Percentiles rank a stretch among this genome's conserved stretches.
Conservation (phyloP, 2,888 invertebrate genomes). For the Drosophila pseudotakahashii region DNA sequence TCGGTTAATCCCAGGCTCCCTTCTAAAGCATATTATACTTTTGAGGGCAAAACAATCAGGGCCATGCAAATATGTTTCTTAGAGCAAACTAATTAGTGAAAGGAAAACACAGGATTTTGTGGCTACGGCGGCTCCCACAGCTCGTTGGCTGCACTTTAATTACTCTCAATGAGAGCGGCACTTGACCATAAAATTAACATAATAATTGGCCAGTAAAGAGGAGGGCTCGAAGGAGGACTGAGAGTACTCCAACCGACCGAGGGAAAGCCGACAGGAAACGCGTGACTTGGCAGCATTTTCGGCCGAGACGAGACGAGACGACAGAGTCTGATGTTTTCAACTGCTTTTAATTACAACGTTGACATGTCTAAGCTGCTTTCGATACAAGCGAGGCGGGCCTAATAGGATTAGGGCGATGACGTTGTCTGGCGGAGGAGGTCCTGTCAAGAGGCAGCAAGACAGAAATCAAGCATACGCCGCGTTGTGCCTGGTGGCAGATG, state of each 20-base stretch:
- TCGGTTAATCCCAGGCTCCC: constrained; percentile 14
- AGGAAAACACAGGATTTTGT: constrained; percentile 5
- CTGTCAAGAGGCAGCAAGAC: constrained; percentile 42
- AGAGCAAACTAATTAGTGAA: constrained; percentile 31
- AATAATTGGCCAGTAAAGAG: constrained; percentile 56
- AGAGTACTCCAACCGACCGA: neutral
- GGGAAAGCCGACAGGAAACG: constrained; percentile 63
- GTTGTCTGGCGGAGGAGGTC: constrained; percentile 42
- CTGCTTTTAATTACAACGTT: constrained; percentile 75
- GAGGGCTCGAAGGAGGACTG: neutral
- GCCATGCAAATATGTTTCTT: constrained; percentile 31
- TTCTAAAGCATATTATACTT: constrained; percentile 1
- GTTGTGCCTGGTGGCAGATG: constrained; percentile 4
- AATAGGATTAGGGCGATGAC: constrained; percentile 69
- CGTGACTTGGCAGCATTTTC: constrained; percentile 69
- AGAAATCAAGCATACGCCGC: constrained; percentile 63
- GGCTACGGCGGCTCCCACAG: constrained; percentile 17
- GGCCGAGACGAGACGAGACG: constrained; percentile 14
- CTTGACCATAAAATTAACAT: constrained; percentile 76
- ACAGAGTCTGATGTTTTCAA: constrained; percentile 62
- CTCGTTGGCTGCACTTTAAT: constrained; percentile 52
- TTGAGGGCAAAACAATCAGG: constrained; percentile 26
- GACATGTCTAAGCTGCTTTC: constrained; percentile 76
- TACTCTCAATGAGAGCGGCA: constrained; percentile 55
- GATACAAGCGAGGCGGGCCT: constrained; percentile 64